Evolutionary conservation across 2,888 invertebrate genomes (phyloP), one percentile per base, ranked within the genome.

Genomic region (Perizoma flavofasciatum): DNA sequence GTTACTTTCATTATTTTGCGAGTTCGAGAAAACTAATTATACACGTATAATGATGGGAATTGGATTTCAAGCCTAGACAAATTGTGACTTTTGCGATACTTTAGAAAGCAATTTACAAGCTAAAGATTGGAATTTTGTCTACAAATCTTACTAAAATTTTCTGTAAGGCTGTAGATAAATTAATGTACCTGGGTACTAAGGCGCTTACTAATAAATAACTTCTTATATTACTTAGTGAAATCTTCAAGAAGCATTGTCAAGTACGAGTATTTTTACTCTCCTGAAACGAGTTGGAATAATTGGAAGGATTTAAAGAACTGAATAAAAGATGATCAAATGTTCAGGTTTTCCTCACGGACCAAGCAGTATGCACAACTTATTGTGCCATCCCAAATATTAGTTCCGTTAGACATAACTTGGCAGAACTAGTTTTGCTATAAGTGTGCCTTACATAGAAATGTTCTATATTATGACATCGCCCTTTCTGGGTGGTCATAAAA

Each of bases 41-140:
- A 37, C 4, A 37, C 8, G 6, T 37, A 7, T 5, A 8, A 37
- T 37, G 8, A 37, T 37, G 7, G 7, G 5, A n/a, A 41, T 51
- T 6, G n/a, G 11, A 10, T 22, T 52, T 51, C 10, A 57, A 44
- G 43, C 48, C 43, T 52, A 58, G 52, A 47, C 32, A 37, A 11
- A 46, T 22, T 7, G 5, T 7, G 32, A 34, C 35, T 7, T 49
- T 44, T n/a, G 43, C n/a, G 22, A 48, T 47, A 6, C 1, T 43
- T 6, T 43, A 11, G 37, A 39, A 46, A 46, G 46, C 44, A 49
- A 55, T 46, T 50, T 50, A 35, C 46, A 35, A 50, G 50, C 40
- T 35, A 50, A 56, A 41, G 22, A 40, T 55, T 52, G 49, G 39
- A 61, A 56, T 52, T 45, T 11, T 49, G 33, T 46, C 33, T 39